These are phyloP conservation scores for Rhagologus leucostigma DNA, from an alignment of 2,113 vertebrate genomes.

Conservation along the genomic window DNA sequence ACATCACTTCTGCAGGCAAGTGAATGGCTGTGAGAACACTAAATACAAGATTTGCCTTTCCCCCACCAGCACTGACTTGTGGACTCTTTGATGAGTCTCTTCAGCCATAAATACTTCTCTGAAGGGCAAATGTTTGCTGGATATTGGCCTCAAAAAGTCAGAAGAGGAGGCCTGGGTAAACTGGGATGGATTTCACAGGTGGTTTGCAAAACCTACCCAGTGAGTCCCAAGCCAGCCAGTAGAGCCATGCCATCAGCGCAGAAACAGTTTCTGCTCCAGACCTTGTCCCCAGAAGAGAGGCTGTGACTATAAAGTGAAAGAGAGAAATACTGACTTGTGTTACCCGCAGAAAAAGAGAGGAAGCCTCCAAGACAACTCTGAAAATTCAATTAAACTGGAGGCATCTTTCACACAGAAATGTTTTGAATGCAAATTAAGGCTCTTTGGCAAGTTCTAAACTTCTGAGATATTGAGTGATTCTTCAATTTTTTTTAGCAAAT, in stretches of 20 bases:
- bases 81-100: background rate
- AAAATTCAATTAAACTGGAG: background rate
- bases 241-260: background rate
- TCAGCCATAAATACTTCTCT: background rate
- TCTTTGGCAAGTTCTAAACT: background rate
- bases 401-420: background rate
- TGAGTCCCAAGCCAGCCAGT: background rate
- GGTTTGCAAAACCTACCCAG: background rate
- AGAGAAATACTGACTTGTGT: background rate
- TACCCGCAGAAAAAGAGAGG: fast-evolving
- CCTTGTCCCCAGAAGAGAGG: background rate
- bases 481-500: background rate
- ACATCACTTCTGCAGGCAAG: background rate
- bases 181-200: background rate
- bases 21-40: fast-evolving
- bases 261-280: background rate
- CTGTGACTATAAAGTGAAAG: background rate
- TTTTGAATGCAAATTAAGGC: background rate
- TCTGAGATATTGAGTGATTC: background rate
- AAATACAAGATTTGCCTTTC: background rate
- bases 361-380: background rate
- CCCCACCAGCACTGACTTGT: background rate
- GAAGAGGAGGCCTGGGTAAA: background rate
- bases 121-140: background rate
- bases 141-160: background rate